Evolutionary conservation across 2,888 invertebrate genomes (phyloP), one percentile per base, ranked within the genome.

Genomic region (Scaptomyza flava): DNA sequence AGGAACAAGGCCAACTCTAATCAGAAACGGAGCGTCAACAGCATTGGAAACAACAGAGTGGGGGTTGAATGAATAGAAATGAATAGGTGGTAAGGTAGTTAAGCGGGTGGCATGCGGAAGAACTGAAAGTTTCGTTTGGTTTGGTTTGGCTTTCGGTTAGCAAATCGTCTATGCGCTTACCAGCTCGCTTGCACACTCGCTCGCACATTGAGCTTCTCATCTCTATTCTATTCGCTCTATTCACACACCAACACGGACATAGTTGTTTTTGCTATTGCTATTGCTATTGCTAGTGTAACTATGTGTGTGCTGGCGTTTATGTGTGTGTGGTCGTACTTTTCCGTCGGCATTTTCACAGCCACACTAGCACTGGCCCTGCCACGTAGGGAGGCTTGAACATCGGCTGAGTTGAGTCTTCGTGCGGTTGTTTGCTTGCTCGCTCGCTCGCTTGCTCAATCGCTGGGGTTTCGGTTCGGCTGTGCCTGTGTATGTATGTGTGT

Each of bases 331-430:
- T 81, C 79, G 81, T 73, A 64, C 68, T 82, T 79, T 81, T 77
- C 87, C 84, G 82, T 82, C 89, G 88, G 87, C 72, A 80, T 77
- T 84, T 79, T 52, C 67, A 51, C 45, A 38, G 50, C 45, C 31
- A 43, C 41, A 68, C 46, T 57, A 47, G 57, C 47, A 45, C 34
- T 61, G 59, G 63, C 20, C 43, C 43, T 56, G 46, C 33, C 60
- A 30, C 27, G 56, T 72, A 71, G 68, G 74, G 70, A 76, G 57
- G 59, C 11, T 23, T 46, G 38, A 68, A 68, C 61, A 52, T 69
- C 69, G 69, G 64, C 54, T 66, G 50, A 12, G 64, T 51, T 72
- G 45, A n/a, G 43, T 48, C 57, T 67, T 66, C 54, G 79, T 66
- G 50, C 43, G 54, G 51, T 64, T 50, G 57, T 62, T 54, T 48